phyloP scores from a whole-genome alignment of 2,113 vertebrate genomes.

The Cheilinus undulatus region DNA sequence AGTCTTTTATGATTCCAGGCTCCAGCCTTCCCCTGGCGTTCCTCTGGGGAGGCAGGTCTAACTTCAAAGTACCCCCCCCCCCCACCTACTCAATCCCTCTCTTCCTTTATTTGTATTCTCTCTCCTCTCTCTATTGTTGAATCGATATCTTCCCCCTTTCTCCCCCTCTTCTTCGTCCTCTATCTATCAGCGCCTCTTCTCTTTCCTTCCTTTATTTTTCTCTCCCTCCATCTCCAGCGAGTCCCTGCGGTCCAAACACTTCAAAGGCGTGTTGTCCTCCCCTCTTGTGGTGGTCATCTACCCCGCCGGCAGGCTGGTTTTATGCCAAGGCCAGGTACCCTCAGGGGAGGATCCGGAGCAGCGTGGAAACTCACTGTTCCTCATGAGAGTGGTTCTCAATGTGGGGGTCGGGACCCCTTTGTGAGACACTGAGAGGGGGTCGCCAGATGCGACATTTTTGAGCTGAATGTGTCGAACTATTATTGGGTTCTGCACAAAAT shows the following conservation, averaged over 20 bases:
- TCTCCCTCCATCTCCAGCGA: conserved; percentile 24
- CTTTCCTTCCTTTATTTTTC: conserved; percentile 24
- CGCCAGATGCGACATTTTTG: too few species aligned
- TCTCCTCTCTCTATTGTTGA: conserved; percentile 47
- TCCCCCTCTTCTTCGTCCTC: conserved; percentile 18
- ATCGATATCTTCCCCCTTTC: conserved; percentile 56
- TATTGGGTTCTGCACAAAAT: too few species aligned
- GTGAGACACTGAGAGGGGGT: too few species aligned
- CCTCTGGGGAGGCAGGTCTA: conserved; percentile 49
- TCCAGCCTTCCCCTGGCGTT: conserved; percentile 29
- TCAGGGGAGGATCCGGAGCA: conserved; percentile 43
- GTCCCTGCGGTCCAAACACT: conserved; percentile 50
- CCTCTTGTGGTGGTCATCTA: conserved; percentile 1
- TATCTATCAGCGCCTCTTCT: conserved; percentile 35
- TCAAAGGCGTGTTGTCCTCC: conserved; percentile 52
- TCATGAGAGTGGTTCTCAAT: too few species aligned
- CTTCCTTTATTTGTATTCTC: conserved; percentile 65
- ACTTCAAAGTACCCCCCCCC: conserved; percentile 65
- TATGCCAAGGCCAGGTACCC: conserved; percentile 69
- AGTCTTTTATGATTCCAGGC: conserved; percentile 32
- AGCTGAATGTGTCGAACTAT: too few species aligned
- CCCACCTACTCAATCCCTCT: conserved; percentile 20
- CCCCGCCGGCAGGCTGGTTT: conserved; percentile 37
- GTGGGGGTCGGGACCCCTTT: too few species aligned
- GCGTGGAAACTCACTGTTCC: conserved; percentile 40